Base-by-base conservation (phyloP, 1,140 invertebrate genomes). In the Brachionus sp. region DNA sequence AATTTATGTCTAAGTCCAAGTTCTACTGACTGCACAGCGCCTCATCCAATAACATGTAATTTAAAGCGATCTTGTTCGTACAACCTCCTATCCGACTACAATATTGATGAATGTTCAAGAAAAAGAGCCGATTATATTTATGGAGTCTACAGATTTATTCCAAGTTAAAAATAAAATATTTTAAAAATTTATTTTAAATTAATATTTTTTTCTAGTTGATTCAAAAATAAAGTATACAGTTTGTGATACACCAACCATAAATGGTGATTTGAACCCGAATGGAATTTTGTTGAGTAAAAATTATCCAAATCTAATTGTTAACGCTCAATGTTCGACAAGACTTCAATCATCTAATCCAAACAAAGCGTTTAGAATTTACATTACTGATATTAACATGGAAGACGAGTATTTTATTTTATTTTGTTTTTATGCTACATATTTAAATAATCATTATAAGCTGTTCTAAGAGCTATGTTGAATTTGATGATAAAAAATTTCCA, bases 141-240 rank as follows among this genome's bases (percentile, higher is more conserved):
- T 25, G 77, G 77, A 80, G 25, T 62, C 12, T 80, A 80, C 19
- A 39, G 77, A 80, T 66, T 10, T 62, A 80, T 80, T 44, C 77
- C 77, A 80, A 80, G 77, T 80, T 37, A 53, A 23, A 9, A 57
- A 78, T 3, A 5, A 53, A 46, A 53, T 7, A 2, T 57, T 50
- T 33, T 37, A 44, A 13, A 50, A 50, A 50, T 77, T 57, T 1
- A 9, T n/a, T 50, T 19, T 19, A 16, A 44, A 12, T 77, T 25
- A 44, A 50, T 25, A 77, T 50, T 29, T 35, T 46, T 16, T 42
- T 77, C 25, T 66, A 80, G 77, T 66, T 80, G 50, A 62, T 44
- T 80, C 77, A 80, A 62, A 23, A 42, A 80, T 62, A 10, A 80
- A 29, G 23, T 80, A 5, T 13, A 62, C 23, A 25, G 33, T 62